Evolutionary conservation across 1,140 invertebrate species (phyloP).

Genomic region (Zophobas morio): DNA sequence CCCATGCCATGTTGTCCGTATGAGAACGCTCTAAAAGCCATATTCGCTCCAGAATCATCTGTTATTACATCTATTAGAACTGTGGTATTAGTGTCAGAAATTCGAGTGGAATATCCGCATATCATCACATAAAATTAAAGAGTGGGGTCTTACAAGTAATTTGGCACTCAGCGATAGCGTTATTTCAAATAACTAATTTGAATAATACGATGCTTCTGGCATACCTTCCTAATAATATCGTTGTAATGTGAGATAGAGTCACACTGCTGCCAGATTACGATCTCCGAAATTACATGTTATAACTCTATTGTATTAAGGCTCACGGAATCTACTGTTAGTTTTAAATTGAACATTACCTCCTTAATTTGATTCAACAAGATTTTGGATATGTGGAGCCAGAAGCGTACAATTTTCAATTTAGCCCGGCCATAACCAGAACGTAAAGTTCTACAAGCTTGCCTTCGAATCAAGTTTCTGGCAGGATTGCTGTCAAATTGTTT

Average conservation of each 20-base stretch:
- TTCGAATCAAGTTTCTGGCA: not conserved
- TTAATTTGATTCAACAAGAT: slow-evolving; percentile 35
- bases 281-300: slow-evolving; percentile 39
- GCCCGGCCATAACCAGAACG: slow-evolving; percentile 1
- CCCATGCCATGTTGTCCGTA: not conserved
- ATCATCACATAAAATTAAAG: slow-evolving; percentile 43
- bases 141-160: slow-evolving; percentile 41
- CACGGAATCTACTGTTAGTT: slow-evolving; percentile 39
- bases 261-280: slow-evolving; percentile 42
- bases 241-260: slow-evolving; percentile 42
- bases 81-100: slow-evolving; percentile 29
- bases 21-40: slow-evolving; percentile 21
- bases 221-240: slow-evolving; percentile 43
- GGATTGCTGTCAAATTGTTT: slow-evolving; percentile 35
- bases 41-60: slow-evolving; percentile 3
- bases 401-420: slow-evolving; percentile 30
- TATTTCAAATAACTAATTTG: slow-evolving; percentile 43
- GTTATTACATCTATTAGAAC: slow-evolving; percentile 26
- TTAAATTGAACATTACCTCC: slow-evolving; percentile 42
- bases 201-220: slow-evolving; percentile 40
- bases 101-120: slow-evolving; percentile 33
- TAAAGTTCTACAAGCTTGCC: slow-evolving; percentile 12
- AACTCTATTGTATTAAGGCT: slow-evolving; percentile 36
- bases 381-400: slow-evolving; percentile 10
- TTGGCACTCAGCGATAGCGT: slow-evolving; percentile 41